Base-by-base conservation (phyloP, 2,113 vertebrate species). In the Stigmatopora nigra region DNA sequence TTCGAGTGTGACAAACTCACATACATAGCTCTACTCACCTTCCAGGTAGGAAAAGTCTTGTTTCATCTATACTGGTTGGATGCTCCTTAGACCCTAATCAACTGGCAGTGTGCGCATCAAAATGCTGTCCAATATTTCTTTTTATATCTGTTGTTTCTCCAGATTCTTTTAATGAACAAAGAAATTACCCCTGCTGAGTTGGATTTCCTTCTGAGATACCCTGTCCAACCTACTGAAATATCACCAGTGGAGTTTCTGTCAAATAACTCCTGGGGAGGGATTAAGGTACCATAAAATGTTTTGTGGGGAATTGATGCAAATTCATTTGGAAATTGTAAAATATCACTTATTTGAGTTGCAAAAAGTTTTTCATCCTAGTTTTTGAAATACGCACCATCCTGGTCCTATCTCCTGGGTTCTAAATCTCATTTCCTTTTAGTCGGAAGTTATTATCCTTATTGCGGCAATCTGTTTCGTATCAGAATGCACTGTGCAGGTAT, bases 221-320 rank as follows among this genome's bases (percentile, higher is more conserved):
- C 95, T 9, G 88, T 90, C 51, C 89, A 92, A 70, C 84, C 92
- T 0, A 84, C 89, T 17, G 70, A 88, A 55, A 78, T 77, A 0
- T 96, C 94, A 63, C 94, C 97, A 0, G 90, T 99, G 71, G 94
- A 97, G 49, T 98, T 98, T 86, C 89, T 98, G 44, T 94, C 95
- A 44, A 81, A 91, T 75, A 90, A 92, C 31, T 92, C 93, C 17
- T 99, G 97, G 96, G 95, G 94, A 68, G 91, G 93, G 46, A 90
- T 98, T 81, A 99, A 99, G 94, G 97, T 98, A 72, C 68, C 73
- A 7, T 64, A 19, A 31, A 13, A 61, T 56, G 25, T 59, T 16
- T 16, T 38, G 16, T 17, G 36, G 1, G 15, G 16, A n/a, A n/a
- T 59, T 38, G 57, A 58, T n/a, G n/a, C 16, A 19, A 19, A 59